phyloP scores from a whole-genome alignment of 2,113 vertebrate genomes.

The Picathartes gymnocephalus region DNA sequence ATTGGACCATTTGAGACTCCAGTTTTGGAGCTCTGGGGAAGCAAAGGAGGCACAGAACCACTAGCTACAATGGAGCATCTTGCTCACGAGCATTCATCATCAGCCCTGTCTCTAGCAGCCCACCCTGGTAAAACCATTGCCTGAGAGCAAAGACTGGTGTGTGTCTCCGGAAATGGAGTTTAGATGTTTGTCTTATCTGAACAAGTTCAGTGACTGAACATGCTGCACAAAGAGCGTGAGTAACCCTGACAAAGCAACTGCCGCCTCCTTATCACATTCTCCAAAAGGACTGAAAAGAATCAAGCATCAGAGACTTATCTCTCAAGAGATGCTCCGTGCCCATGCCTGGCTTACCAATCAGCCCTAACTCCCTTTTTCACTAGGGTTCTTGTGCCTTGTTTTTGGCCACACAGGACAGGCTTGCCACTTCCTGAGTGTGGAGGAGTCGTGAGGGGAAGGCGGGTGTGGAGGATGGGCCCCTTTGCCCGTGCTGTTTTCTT shows the following conservation, averaged over 20 bases:
- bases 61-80: neutral
- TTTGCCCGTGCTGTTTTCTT: neutral
- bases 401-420: slow-evolving; percentile 20
- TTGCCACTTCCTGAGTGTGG: slow-evolving; percentile 53
- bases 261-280: slow-evolving; percentile 55
- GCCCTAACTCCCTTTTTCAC: slow-evolving; percentile 18
- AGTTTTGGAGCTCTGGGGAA: neutral
- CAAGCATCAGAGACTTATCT: slow-evolving; percentile 65
- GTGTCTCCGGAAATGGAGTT: slow-evolving; percentile 60
- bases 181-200: slow-evolving; percentile 74
- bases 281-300: slow-evolving; percentile 63
- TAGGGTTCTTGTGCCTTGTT: slow-evolving; percentile 15
- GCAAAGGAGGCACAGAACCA: neutral
- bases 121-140: neutral
- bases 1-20: neutral
- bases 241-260: slow-evolving; percentile 60
- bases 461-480: slow-evolving; percentile 21
- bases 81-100: neutral
- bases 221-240: slow-evolving; percentile 34
- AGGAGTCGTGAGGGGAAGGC: neutral
- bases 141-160: slow-evolving; percentile 18
- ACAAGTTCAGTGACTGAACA: slow-evolving; percentile 53
- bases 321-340: slow-evolving; percentile 23
- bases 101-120: neutral
- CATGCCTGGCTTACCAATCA: slow-evolving; percentile 54